Base-by-base conservation (phyloP, 2,797 vertebrate species). In the Hirundo rustica region DNA sequence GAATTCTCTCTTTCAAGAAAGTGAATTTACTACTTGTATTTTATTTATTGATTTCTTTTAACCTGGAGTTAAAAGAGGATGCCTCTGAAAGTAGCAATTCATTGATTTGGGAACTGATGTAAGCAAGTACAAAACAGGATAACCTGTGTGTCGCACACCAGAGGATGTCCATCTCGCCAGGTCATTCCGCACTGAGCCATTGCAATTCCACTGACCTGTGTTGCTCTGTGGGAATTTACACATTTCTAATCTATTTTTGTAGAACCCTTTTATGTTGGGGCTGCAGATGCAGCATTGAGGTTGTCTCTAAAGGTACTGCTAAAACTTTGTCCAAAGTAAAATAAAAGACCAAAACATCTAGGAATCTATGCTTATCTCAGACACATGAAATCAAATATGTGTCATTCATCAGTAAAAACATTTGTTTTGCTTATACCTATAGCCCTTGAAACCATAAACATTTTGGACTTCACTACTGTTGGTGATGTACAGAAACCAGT, bases 121-220 rank as follows among this genome's bases (percentile, higher is more conserved):
- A 42, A 87, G 16, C 22, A n/a, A 38, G 10, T 45, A 38, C 14
- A 29, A 76, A 79, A 19, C 18, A 72, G 44, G 55, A 34, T 42
- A 42, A 58, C 13, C 10, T 73, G 20, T 14, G 4, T 61, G 21
- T 66, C 6, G 3, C 13, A 19, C 20, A 17, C 18, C 2, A 7
- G 68, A 48, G 32, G 10, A 55, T 75, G 38, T 68, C 42, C 27
- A 8, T 66, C 8, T 93, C 62, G 70, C 44, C n/a, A 51, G 32
- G 55, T n/a, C 17, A 5, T 85, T 79, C 55, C 12, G 23, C 2
- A 0, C 3, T 11, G 10, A 13, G 25, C 20, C 10, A 2, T 34
- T 79, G 47, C 32, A 57, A 8, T 70, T 85, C 30, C 36, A 7
- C 44, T 70, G 30, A 25, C 17, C 4, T 16, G 2, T 36, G 9